phyloP scores from a whole-genome alignment of 2,888 invertebrate genomes.

The Byasa hedistus region DNA sequence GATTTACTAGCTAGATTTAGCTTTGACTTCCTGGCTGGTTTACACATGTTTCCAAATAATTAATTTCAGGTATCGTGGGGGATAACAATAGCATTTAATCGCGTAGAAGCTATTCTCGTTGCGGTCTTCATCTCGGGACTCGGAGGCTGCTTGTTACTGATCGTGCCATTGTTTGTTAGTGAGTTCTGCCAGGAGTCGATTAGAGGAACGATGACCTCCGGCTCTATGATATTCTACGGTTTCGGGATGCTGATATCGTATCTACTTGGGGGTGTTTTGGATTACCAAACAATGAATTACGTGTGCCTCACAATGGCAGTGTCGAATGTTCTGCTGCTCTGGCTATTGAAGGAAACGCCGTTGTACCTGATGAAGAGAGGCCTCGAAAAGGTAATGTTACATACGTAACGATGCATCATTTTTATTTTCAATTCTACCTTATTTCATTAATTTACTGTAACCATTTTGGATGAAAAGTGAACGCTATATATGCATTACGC shows the following conservation, averaged over 20 bases:
- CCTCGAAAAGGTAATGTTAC: conserved; percentile 40
- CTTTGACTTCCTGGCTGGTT: no score
- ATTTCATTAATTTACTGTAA: no score
- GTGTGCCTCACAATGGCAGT: conserved; percentile 43
- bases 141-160: conserved; percentile 39
- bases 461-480: no score
- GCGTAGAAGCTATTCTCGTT: conserved; percentile 48
- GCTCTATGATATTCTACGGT: conserved; percentile 30
- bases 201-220: conserved; percentile 34
- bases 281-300: conserved; percentile 51
- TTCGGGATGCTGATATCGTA: conserved; percentile 36
- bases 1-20: no score
- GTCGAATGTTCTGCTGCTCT: conserved; percentile 39
- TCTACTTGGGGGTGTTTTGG: conserved; percentile 50
- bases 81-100: conserved; percentile 41
- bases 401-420: no score
- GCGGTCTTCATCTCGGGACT: conserved; percentile 54
- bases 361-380: conserved; percentile 37
- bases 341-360: conserved; percentile 51
- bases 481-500: no score
- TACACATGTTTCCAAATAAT: neutral
- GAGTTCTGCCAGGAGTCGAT: conserved; percentile 36
- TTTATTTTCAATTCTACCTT: no score
- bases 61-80: conserved; percentile 51
- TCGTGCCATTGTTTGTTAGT: conserved; percentile 33